phyloP scores from a whole-genome alignment of 2,888 invertebrate genomes.

The Drepana falcataria region DNA sequence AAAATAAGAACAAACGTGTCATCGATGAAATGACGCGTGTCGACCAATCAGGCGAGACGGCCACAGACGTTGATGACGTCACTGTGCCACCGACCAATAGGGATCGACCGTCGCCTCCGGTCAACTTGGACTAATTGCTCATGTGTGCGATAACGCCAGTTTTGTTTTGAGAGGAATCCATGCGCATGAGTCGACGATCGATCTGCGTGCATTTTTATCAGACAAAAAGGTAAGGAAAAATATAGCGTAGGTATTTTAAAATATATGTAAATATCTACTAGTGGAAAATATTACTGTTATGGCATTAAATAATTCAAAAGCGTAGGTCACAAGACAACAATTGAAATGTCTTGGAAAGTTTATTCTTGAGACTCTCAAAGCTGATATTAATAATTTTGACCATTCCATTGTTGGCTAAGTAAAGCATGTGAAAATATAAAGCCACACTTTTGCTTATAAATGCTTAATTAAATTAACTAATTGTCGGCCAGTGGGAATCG shows the following conservation, averaged over 20 bases:
- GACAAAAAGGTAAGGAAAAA: neutral
- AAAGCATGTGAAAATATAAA: slow-evolving; percentile 60
- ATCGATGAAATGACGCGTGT: slow-evolving; percentile 78
- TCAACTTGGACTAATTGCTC: slow-evolving; percentile 78
- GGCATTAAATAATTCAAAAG: neutral
- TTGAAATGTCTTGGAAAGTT: neutral
- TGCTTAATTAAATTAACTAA: slow-evolving; percentile 61
- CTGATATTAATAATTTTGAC: slow-evolving; percentile 43
- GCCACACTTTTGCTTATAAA: slow-evolving; percentile 59
- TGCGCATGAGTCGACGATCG: slow-evolving; percentile 59
- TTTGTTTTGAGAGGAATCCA: slow-evolving; percentile 65
- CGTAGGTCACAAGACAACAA: neutral
- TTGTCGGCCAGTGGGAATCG: slow-evolving; percentile 66
- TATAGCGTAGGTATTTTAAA: too few species aligned
- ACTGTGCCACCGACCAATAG: slow-evolving; percentile 64
- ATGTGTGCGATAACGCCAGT: slow-evolving; percentile 74
- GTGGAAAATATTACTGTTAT: neutral
- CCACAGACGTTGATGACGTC: slow-evolving; percentile 75
- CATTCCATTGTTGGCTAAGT: slow-evolving; percentile 55
- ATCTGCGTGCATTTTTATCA: slow-evolving; percentile 6
- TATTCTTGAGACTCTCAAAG: slow-evolving; percentile 22
- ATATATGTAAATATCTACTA: too few species aligned
- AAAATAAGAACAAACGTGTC: slow-evolving; percentile 79
- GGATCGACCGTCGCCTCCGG: slow-evolving; percentile 69
- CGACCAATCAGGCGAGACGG: slow-evolving; percentile 77